Percentiles rank a stretch among this genome's conserved stretches.
Evolutionary conservation across 2,113 vertebrate genomes (phyloP).

Genomic region (Emydura subglobosa): DNA sequence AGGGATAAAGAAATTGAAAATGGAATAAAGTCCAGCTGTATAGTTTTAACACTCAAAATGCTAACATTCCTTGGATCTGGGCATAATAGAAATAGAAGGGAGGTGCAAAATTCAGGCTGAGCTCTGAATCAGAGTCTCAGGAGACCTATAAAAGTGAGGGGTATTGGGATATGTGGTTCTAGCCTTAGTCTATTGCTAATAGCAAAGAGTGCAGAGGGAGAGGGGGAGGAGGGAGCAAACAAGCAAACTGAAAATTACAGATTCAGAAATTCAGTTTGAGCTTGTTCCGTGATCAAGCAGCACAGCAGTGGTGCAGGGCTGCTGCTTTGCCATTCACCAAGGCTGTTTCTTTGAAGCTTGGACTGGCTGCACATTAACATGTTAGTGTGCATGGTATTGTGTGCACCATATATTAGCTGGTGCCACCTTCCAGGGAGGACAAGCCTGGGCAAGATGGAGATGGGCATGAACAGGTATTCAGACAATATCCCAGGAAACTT

Average conservation of each 20-base stretch:
- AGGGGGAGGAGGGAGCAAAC: fast-evolving
- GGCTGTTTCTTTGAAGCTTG: conserved; percentile 27
- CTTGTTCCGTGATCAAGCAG: conserved; percentile 5
- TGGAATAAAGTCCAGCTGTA: background rate
- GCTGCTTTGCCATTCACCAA: conserved; percentile 32
- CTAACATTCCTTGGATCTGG: background rate
- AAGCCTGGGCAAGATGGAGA: background rate
- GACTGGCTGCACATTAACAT: background rate
- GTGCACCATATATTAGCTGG: background rate
- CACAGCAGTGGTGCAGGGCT: background rate
- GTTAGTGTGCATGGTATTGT: background rate
- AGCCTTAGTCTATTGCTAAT: background rate
- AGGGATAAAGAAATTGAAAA: background rate
- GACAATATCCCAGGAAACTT: fast-evolving
- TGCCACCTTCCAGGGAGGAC: background rate
- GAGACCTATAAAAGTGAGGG: conserved; percentile 27
- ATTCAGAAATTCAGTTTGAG: background rate
- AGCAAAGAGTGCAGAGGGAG: background rate
- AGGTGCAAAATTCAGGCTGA: conserved; percentile 33
- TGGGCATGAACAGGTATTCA: background rate
- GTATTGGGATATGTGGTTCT: background rate
- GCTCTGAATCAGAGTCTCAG: background rate
- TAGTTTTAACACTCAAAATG: background rate
- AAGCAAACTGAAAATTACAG: background rate
- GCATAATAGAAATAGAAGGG: conserved; percentile 9